Evolutionary conservation across 1,140 invertebrate species (phyloP).

Genomic region (Hyles vespertilio): DNA sequence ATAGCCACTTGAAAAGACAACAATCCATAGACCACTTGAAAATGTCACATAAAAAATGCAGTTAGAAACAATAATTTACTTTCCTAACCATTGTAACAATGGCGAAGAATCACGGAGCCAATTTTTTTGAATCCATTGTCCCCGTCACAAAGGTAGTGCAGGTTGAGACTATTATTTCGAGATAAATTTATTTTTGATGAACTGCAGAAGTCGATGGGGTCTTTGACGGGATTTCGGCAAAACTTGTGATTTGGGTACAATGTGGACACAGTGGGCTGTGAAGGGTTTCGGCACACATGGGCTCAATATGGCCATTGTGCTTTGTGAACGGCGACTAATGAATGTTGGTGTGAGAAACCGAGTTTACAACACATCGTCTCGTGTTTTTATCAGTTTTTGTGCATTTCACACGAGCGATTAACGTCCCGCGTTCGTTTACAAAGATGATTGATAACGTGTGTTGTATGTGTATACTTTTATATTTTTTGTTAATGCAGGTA

Average conservation of each 20-base stretch:
- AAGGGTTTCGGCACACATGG: slow-evolving; percentile 63
- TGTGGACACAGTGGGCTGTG: slow-evolving; percentile 43
- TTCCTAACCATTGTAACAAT: slow-evolving; percentile 42
- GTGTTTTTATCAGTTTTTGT: slow-evolving; percentile 4
- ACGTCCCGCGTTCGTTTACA: too few species aligned
- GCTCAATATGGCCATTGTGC: slow-evolving; percentile 59
- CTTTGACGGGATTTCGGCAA: slow-evolving; percentile 48
- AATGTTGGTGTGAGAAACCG: slow-evolving; percentile 53
- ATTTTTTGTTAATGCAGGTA: too few species aligned
- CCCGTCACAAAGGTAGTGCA: slow-evolving; percentile 39
- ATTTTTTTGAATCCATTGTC: slow-evolving; percentile 46
- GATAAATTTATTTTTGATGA: slow-evolving; percentile 73
- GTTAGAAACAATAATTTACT: slow-evolving; percentile 66
- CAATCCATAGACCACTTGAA: slow-evolving; percentile 46
- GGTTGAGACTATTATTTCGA: slow-evolving; percentile 54
- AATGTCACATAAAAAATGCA: slow-evolving; percentile 39
- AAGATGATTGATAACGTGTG: too few species aligned
- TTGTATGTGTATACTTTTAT: too few species aligned
- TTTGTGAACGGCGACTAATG: slow-evolving; percentile 47
- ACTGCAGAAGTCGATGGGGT: slow-evolving; percentile 62
- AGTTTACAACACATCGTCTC: not conserved
- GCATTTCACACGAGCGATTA: too few species aligned
- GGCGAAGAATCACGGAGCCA: slow-evolving; percentile 26
- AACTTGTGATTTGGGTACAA: slow-evolving; percentile 42
- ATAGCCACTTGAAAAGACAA: slow-evolving; percentile 3